phyloP scores from a whole-genome alignment of 1,140 invertebrate species.

The Agrypnia vestita region DNA sequence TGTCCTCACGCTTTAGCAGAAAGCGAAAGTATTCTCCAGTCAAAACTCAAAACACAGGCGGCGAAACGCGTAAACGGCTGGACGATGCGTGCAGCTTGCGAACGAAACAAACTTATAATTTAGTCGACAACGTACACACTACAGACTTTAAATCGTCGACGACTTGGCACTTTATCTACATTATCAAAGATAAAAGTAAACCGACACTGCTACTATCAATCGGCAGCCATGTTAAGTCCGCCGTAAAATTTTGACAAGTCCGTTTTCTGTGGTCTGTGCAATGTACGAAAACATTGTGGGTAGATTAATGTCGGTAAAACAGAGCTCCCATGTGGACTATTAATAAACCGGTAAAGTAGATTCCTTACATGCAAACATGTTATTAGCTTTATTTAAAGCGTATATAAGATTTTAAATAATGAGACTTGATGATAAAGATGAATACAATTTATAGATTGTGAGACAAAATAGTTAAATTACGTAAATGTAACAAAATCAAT shows the following conservation, averaged over 20 bases:
- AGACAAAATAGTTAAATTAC: too few species aligned
- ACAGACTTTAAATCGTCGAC: slow-evolving; percentile 28
- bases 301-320: slow-evolving; percentile 46
- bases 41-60: slow-evolving; percentile 46
- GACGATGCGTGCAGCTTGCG: slow-evolving; percentile 15
- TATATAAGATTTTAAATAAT: too few species aligned
- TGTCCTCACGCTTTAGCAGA: slow-evolving; percentile 43
- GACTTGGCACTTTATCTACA: slow-evolving; percentile 37
- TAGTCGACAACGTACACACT: slow-evolving; percentile 19
- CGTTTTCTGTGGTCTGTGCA: slow-evolving; percentile 30
- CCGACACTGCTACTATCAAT: slow-evolving; percentile 42
- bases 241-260: slow-evolving; percentile 40
- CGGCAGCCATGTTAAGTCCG: slow-evolving; percentile 33
- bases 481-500: too few species aligned
- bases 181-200: slow-evolving; percentile 46
- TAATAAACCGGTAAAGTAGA: slow-evolving; percentile 7
- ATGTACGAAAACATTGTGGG: slow-evolving; percentile 46
- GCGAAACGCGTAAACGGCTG: slow-evolving; percentile 18
- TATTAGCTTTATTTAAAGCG: too few species aligned
- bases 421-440: too few species aligned
- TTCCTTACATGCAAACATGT: neutral
- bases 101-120: slow-evolving; percentile 21
- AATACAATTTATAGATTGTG: too few species aligned
- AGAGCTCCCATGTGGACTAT: neutral
- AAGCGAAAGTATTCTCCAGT: slow-evolving; percentile 47